Conservation (phyloP, 2,113 vertebrate genomes). For the Megalops atlanticus region DNA sequence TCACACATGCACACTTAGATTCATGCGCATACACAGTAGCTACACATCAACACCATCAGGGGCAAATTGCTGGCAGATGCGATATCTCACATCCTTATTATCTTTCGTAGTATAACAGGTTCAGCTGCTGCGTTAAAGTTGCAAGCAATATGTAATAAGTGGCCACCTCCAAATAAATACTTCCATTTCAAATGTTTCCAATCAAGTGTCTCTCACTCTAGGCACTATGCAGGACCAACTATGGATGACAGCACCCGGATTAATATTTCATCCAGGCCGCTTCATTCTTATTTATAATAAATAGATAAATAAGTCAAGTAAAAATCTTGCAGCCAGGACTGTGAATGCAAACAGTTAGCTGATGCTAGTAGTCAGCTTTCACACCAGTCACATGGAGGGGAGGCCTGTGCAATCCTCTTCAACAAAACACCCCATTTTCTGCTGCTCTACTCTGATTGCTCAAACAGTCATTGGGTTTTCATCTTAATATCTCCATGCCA, state of each 20-base stretch:
- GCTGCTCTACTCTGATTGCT: background rate
- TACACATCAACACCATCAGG: too few relatives aligned
- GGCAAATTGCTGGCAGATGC: too few relatives aligned
- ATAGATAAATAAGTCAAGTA: constrained; percentile 21
- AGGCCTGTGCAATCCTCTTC: background rate
- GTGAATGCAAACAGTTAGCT: background rate
- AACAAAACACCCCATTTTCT: background rate
- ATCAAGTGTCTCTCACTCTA: background rate
- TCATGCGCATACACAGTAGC: too few relatives aligned
- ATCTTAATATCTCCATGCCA: constrained; percentile 16
- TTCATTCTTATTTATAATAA: constrained; percentile 36
- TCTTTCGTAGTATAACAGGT: too few relatives aligned
- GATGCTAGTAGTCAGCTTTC: background rate
- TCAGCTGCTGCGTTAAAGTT: too few relatives aligned
- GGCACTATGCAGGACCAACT: background rate
- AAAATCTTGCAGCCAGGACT: background rate
- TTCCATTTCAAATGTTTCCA: background rate
- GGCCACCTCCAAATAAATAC: background rate
- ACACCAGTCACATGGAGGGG: background rate
- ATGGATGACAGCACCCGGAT: constrained; percentile 15
- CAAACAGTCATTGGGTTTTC: constrained; percentile 13
- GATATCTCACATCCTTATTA: too few relatives aligned
- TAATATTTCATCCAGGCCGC: constrained; percentile 28
- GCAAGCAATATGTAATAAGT: background rate
- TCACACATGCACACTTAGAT: too few relatives aligned